Conservation (phyloP, 2,113 vertebrate species). For the Circaetus cinerascens region DNA sequence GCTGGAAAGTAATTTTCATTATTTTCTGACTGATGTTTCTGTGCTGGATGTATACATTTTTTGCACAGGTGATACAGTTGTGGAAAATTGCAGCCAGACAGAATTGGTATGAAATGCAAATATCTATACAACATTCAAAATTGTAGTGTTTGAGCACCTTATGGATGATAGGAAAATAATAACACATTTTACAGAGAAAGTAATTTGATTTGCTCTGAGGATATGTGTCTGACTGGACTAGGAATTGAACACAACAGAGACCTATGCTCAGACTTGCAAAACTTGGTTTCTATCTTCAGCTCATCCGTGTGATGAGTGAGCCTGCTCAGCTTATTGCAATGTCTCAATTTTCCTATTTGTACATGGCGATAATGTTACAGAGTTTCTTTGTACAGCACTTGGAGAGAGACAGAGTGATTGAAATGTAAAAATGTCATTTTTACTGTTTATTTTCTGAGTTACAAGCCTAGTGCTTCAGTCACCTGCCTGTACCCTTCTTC, state of each 20-base stretch:
- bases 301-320: neutral
- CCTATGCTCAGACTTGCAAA: neutral
- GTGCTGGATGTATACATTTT: neutral
- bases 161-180: neutral
- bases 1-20: neutral
- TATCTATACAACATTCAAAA: neutral
- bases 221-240: neutral
- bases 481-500: neutral
- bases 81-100: neutral
- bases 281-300: neutral
- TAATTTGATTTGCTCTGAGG: neutral
- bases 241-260: neutral
- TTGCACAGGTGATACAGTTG: neutral
- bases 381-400: neutral
- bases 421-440: neutral
- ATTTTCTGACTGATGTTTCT: neutral
- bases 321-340: neutral
- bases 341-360: neutral
- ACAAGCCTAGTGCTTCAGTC: neutral
- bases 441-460: neutral
- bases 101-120: neutral
- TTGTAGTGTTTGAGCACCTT: neutral
- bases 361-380: neutral
- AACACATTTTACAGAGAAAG: neutral
- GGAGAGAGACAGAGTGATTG: neutral